phyloP scores from a whole-genome alignment of 2,888 invertebrate species.

The Apotomis turbidana region DNA sequence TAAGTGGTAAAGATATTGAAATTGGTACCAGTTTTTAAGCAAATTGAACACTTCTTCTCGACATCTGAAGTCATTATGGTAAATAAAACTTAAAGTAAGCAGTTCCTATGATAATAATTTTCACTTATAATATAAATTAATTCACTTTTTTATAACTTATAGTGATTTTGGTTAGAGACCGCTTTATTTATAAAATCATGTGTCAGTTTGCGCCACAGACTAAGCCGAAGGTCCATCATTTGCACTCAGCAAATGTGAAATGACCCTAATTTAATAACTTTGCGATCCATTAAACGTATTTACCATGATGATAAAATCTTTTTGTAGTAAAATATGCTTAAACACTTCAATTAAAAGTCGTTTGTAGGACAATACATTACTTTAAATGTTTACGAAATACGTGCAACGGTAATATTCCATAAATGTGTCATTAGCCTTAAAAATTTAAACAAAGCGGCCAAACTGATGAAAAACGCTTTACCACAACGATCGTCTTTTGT shows the following conservation, averaged over 20 bases:
- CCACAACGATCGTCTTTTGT: conserved; percentile 46
- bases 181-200: neutral
- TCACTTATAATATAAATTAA: neutral
- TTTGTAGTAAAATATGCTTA: too few species aligned
- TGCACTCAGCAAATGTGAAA: too few species aligned
- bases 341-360: too few species aligned
- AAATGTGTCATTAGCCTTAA: neutral
- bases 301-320: too few species aligned
- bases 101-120: neutral
- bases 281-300: too few species aligned
- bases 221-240: neutral
- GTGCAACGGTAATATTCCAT: neutral
- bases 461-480: conserved; percentile 21
- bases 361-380: too few species aligned
- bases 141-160: neutral
- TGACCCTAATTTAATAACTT: too few species aligned
- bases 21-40: conserved; percentile 29
- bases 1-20: conserved; percentile 37
- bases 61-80: conserved; percentile 17
- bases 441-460: neutral
- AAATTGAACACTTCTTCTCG: conserved; percentile 33
- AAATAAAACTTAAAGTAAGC: neutral
- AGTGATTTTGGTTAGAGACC: neutral
- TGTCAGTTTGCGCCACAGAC: neutral
- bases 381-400: too few species aligned